A percentile compares a stretch with the other conserved stretches of the same genome.
phyloP scores from a whole-genome alignment of 2,113 vertebrate genomes.

The Sceloporus undulatus region DNA sequence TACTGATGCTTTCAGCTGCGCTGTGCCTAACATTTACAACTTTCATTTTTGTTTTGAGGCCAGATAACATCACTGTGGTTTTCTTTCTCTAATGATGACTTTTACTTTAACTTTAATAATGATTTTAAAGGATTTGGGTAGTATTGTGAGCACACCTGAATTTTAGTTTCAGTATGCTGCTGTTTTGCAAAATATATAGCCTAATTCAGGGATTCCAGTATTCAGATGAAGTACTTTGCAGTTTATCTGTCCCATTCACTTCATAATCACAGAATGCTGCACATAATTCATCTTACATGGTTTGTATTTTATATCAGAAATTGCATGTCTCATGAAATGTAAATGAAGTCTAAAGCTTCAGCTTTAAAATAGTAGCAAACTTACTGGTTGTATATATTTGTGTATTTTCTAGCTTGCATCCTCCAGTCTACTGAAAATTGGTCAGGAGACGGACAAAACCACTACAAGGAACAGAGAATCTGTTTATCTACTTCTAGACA shows the following conservation, averaged over 20 bases:
- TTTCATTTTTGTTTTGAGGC: background rate
- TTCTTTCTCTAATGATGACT: background rate
- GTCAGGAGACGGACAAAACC: constrained; percentile 98
- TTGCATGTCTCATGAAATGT: background rate
- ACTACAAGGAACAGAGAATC: constrained; percentile 98
- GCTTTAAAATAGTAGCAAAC: background rate
- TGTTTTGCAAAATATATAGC: background rate
- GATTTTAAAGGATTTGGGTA: background rate
- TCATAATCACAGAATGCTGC: background rate
- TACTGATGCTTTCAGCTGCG: background rate
- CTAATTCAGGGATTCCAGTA: background rate
- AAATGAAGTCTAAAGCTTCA: background rate
- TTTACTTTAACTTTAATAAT: background rate
- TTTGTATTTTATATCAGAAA: background rate
- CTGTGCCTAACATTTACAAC: background rate
- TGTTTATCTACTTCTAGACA: constrained; percentile 97
- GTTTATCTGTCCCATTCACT: background rate
- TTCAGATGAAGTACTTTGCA: background rate
- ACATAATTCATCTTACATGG: background rate
- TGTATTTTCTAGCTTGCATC: constrained; percentile 89
- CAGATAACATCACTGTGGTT: background rate
- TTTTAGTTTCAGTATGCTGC: background rate
- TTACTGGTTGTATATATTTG: background rate
- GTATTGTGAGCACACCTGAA: background rate
- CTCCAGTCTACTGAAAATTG: constrained; percentile 97